Percentiles rank a stretch among this genome's conserved stretches.
phyloP scores from a whole-genome alignment of 2,888 invertebrate species.

The Agrochola litura region DNA sequence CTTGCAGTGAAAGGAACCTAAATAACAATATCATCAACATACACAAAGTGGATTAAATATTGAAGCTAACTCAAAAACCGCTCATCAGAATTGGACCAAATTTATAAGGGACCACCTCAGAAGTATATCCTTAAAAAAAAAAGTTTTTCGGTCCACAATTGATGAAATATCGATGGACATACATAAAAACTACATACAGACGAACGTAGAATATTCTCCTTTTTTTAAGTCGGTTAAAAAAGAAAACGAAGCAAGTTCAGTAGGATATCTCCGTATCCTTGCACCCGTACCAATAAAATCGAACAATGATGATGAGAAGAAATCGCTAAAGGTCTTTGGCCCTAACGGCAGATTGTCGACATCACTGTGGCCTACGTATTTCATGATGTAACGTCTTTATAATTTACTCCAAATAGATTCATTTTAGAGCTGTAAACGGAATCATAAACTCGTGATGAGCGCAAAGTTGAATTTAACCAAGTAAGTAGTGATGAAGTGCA shows the following conservation, averaged over 20 bases:
- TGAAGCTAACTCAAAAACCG: too few relatives aligned
- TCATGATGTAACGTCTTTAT: neutral
- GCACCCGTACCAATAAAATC: neutral
- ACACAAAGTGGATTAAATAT: too few relatives aligned
- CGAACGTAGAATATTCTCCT: too few relatives aligned
- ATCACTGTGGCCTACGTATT: neutral
- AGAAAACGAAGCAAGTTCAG: neutral
- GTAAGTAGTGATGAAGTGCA: slow-evolving; percentile 43
- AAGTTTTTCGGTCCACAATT: too few relatives aligned
- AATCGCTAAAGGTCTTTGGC: neutral
- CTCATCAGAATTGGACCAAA: too few relatives aligned
- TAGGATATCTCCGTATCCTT: too few relatives aligned
- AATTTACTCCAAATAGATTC: neutral
- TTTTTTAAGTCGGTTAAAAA: neutral
- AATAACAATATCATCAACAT: too few relatives aligned
- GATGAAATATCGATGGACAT: too few relatives aligned
- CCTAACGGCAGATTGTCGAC: neutral
- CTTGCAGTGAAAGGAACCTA: too few relatives aligned
- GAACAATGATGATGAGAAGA: neutral
- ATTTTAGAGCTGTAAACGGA: slow-evolving; percentile 3
- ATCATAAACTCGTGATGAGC: slow-evolving; percentile 23
- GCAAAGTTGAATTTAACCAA: slow-evolving; percentile 31
- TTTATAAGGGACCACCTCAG: too few relatives aligned
- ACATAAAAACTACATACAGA: too few relatives aligned
- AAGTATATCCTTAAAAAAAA: too few relatives aligned